Base-by-base conservation (phyloP, 2,888 invertebrate species). In the Saturnia japonica region DNA sequence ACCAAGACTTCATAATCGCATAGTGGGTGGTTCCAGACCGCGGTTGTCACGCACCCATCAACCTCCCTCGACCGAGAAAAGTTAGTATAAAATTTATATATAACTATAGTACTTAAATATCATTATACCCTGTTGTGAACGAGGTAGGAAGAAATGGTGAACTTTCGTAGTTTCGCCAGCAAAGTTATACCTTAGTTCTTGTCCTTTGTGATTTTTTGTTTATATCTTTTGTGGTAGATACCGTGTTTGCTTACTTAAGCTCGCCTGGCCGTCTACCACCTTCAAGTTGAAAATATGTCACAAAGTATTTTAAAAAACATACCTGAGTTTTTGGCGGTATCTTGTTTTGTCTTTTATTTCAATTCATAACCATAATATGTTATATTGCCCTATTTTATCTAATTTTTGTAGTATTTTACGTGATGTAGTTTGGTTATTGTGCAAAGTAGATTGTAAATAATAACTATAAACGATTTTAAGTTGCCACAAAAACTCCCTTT, bases 11-110 rank as follows among this genome's bases (percentile, higher is more conserved):
- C 40, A 64, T 40, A 40, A 64, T 40, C 34, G 22, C 16, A 40
- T 19, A 64, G 40, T 40, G 64, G 64, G 64, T 40, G 64, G 64
- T 64, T 64, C 64, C 34, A 64, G 19, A 34, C 64, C 64, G 64
- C 64, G 64, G 34, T 64, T 40, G 64, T 64, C 64, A 64, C 64
- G 64, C n/a, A 22, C 64, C 40, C 64, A 62, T 28, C 25, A 40
- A 40, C 64, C 64, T 19, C 64, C 64, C n/a, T 40, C 64, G 64
- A 40, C 64, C 64, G 64, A 64, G 64, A 40, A 64, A 64, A 64
- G 64, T 64, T 64, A 40, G 34, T 40, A 64, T 64, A 64, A 64
- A 64, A 64, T 64, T n/a, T 54, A 54, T 54, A 19, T 54, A 40
- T 40, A 40, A 40, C 19, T 64, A 64, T 64, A 64, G 34, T 64